phyloP scores from a whole-genome alignment of 1,140 invertebrate genomes.

The Drosophila ananassae region DNA sequence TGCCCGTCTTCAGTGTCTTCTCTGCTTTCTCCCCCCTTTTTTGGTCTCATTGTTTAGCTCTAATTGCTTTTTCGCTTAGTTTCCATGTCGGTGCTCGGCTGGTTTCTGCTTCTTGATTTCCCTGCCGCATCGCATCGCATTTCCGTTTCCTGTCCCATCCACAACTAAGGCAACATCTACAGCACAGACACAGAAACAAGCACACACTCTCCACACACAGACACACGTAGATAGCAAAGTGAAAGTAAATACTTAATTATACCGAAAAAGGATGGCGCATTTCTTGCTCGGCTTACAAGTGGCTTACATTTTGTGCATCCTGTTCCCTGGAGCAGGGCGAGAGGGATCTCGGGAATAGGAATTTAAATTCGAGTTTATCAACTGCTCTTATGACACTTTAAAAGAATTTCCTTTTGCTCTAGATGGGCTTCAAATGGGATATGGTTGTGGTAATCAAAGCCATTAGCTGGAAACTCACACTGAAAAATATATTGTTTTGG shows the following conservation, averaged over 20 bases:
- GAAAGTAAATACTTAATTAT: slow-evolving; percentile 81
- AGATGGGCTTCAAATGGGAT: background rate
- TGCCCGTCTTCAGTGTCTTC: slow-evolving; percentile 1
- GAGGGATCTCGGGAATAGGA: background rate
- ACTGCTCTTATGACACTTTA: slow-evolving; percentile 38
- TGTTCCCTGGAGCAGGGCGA: background rate
- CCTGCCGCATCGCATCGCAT: slow-evolving; percentile 62
- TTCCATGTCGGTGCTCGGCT: slow-evolving; percentile 57
- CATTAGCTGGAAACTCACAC: slow-evolving; percentile 2
- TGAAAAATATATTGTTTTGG: background rate
- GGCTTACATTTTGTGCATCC: slow-evolving; percentile 65
- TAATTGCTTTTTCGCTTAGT: slow-evolving; percentile 77
- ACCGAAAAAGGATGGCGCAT: slow-evolving; percentile 37
- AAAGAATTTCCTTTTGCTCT: slow-evolving; percentile 5
- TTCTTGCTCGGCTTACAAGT: slow-evolving; percentile 64
- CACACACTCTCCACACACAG: no score
- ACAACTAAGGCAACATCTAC: slow-evolving; percentile 8
- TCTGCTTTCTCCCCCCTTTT: background rate
- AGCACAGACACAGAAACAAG: background rate
- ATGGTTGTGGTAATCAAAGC: slow-evolving; percentile 17
- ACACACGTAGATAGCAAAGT: slow-evolving; percentile 30
- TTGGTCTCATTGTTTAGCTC: slow-evolving; percentile 61
- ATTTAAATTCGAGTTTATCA: slow-evolving; percentile 44
- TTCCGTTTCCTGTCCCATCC: slow-evolving; percentile 36
- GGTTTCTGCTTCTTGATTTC: slow-evolving; percentile 59